These are phyloP conservation scores for Schizaphis graminum DNA, from an alignment of 2,888 invertebrate species.

Conservation along the genomic window DNA sequence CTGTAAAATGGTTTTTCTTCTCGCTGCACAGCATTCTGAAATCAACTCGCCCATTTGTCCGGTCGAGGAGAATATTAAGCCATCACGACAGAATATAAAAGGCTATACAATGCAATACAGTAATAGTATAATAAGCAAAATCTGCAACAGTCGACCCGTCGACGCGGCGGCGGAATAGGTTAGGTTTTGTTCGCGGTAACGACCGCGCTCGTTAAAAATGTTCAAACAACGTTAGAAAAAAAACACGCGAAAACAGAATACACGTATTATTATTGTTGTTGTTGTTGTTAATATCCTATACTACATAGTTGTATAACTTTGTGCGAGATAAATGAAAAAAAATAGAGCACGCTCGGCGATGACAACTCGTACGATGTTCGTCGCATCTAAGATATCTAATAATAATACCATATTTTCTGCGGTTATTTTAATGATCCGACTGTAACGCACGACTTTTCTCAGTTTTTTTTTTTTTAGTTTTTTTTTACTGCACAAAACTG, in stretches of 20 bases:
- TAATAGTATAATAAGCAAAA: not conserved
- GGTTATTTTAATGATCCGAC: not conserved
- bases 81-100: not conserved
- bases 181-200: slow-evolving; percentile 49
- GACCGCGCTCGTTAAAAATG: slow-evolving; percentile 60
- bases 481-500: too few species aligned
- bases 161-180: not conserved
- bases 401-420: not conserved
- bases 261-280: not conserved
- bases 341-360: not conserved
- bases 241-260: not conserved
- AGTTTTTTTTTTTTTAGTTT: not conserved
- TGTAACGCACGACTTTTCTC: not conserved
- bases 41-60: slow-evolving; percentile 5
- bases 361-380: not conserved
- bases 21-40: not conserved
- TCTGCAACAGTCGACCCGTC: slow-evolving; percentile 17
- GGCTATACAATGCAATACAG: not conserved
- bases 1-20: not conserved
- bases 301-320: not conserved
- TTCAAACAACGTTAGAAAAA: slow-evolving; percentile 3
- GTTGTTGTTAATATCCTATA: not conserved
- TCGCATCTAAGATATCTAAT: not conserved
- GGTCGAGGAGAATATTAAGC: slow-evolving; percentile 1
- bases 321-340: not conserved